A percentile compares a stretch with the other conserved stretches of the same genome.
Conservation (phyloP, 2,113 vertebrate genomes). For the Cryptomyrus ogoouensis region DNA sequence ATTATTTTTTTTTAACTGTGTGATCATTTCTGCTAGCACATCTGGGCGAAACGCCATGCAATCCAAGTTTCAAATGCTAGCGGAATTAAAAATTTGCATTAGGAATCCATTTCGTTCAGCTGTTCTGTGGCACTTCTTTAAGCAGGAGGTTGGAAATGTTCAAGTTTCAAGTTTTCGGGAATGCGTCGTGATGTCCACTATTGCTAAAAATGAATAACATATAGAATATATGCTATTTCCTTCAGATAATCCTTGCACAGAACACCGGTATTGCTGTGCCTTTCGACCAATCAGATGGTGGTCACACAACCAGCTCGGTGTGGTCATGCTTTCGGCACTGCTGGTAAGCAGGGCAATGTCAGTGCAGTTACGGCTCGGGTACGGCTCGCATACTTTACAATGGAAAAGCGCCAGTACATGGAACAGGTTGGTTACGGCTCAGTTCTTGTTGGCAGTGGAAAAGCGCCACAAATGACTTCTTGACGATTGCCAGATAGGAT, state of each 20-base stretch:
- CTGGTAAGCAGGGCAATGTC: background rate
- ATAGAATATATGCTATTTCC: background rate
- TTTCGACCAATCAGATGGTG: background rate
- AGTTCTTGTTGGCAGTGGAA: background rate
- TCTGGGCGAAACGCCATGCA: background rate
- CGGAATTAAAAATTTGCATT: background rate
- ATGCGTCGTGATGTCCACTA: background rate
- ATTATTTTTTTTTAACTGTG: background rate
- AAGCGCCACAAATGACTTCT: background rate
- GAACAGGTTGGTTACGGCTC: background rate
- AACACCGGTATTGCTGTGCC: background rate
- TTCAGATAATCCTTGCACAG: background rate
- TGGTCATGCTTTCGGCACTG: background rate
- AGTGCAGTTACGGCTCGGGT: background rate
- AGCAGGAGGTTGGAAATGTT: background rate
- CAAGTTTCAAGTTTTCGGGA: background rate
- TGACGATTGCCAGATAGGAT: background rate
- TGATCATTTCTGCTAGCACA: background rate
- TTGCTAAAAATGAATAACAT: background rate
- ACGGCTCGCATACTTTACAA: background rate
- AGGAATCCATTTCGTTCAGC: background rate
- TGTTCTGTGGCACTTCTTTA: background rate
- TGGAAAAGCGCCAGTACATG: background rate
- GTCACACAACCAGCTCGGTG: background rate
- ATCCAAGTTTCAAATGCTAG: background rate